Evolutionary conservation across 2,113 vertebrate genomes (phyloP).

Genomic region (Chionomys nivalis): DNA sequence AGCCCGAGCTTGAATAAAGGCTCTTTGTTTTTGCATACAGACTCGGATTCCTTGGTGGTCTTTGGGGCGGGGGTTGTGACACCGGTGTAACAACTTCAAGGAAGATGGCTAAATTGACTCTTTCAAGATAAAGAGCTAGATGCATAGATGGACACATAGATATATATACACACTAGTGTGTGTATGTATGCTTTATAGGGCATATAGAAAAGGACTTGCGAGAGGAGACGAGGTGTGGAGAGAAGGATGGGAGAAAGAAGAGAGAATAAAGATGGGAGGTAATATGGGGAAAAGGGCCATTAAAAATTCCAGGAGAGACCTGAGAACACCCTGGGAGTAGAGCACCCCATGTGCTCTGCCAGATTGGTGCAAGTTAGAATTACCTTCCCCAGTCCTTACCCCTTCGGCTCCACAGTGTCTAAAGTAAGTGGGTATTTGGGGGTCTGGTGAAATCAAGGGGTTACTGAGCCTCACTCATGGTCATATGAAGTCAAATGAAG

Average conservation of each 20-base stretch:
- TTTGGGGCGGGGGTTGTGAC: too few relatives aligned
- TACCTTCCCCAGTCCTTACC: background rate
- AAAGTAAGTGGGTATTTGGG: background rate
- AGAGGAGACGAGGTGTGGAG: background rate
- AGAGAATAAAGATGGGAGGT: background rate
- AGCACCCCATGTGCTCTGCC: background rate
- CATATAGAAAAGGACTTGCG: background rate
- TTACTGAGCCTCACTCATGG: background rate
- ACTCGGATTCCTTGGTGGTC: too few relatives aligned
- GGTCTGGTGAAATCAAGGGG: background rate
- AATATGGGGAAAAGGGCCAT: background rate
- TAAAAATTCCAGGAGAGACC: background rate
- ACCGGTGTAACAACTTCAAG: background rate
- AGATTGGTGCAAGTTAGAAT: background rate
- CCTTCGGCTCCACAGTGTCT: background rate
- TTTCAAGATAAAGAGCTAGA: background rate
- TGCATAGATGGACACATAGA: too few relatives aligned
- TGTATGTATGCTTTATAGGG: accelerated
- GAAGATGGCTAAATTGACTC: background rate
- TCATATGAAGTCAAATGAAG: background rate
- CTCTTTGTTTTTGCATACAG: too few relatives aligned
- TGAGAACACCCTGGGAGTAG: background rate
- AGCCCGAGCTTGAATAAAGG: too few relatives aligned
- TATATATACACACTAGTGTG: background rate
- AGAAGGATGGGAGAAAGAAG: background rate